Conservation (phyloP, 2,797 vertebrate species). For the Petrocephalus schoutedeni region DNA sequence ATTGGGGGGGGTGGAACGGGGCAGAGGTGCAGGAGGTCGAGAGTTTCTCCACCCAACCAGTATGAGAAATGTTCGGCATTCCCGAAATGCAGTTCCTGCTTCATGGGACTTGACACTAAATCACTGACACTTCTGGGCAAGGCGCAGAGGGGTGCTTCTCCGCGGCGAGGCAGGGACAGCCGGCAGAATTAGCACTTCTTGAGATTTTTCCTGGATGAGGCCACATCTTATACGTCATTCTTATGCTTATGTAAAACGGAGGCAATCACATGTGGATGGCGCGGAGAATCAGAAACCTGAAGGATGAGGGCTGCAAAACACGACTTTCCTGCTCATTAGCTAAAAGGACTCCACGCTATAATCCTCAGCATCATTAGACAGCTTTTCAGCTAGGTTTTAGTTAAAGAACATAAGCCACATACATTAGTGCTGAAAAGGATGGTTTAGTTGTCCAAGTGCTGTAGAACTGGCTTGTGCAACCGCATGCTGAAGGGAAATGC, state of each 20-base stretch:
- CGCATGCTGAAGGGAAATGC: slow-evolving; percentile 34
- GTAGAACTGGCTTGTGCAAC: slow-evolving; percentile 48
- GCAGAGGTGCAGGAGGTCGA: slow-evolving; percentile 32
- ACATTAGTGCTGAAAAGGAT: slow-evolving; percentile 32
- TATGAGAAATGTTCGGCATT: neutral
- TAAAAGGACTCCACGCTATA: neutral
- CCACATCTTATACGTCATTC: neutral
- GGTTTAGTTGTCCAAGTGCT: slow-evolving; percentile 51
- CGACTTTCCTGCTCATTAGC: neutral
- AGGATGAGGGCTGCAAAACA: neutral
- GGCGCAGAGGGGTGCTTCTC: neutral
- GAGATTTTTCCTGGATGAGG: neutral
- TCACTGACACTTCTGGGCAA: neutral
- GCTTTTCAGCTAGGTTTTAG: neutral
- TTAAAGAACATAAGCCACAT: slow-evolving; percentile 40
- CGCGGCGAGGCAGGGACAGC: slow-evolving; percentile 10
- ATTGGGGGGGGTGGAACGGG: slow-evolving; percentile 20
- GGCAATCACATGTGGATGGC: neutral
- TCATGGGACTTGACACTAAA: neutral
- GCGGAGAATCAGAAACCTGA: neutral
- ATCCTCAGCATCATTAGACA: neutral
- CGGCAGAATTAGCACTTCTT: neutral
- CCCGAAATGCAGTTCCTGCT: neutral
- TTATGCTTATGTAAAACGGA: neutral
- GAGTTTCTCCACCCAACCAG: slow-evolving; percentile 27